phyloP scores from a whole-genome alignment of 1,140 invertebrate species.

The Bombus terrestris region DNA sequence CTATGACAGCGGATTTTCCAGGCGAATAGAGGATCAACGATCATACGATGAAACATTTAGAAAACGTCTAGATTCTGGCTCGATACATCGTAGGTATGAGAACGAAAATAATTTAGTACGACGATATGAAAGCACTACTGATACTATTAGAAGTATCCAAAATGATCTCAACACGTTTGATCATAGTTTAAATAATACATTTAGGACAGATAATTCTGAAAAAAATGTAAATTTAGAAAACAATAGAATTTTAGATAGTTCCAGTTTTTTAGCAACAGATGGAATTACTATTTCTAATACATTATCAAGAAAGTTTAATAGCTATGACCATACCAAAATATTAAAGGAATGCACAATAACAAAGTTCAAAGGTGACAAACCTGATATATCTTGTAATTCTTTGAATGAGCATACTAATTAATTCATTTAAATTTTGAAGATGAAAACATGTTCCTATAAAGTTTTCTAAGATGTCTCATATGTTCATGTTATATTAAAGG shows the following conservation, averaged over 20 bases:
- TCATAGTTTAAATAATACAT: slow-evolving; percentile 75
- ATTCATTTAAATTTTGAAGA: slow-evolving; percentile 52
- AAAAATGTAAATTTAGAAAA: slow-evolving; percentile 76
- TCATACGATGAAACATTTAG: slow-evolving; percentile 71
- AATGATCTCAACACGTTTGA: slow-evolving; percentile 79
- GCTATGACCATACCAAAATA: slow-evolving; percentile 75
- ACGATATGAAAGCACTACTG: slow-evolving; percentile 72
- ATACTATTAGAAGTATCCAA: slow-evolving; percentile 75
- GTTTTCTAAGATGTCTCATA: slow-evolving; percentile 23
- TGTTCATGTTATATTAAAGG: slow-evolving; percentile 26
- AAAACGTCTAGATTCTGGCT: slow-evolving; percentile 74
- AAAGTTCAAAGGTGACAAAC: slow-evolving; percentile 70
- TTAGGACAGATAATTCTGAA: slow-evolving; percentile 76
- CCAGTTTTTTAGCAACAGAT: slow-evolving; percentile 65
- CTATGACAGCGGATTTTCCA: slow-evolving; percentile 66
- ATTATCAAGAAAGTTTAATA: slow-evolving; percentile 73
- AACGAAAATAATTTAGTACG: slow-evolving; percentile 75
- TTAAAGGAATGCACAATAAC: slow-evolving; percentile 72
- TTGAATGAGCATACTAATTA: slow-evolving; percentile 74
- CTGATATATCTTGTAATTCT: slow-evolving; percentile 75
- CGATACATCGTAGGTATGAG: slow-evolving; percentile 76
- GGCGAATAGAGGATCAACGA: slow-evolving; percentile 72
- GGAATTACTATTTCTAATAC: slow-evolving; percentile 72
- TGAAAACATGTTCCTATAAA: slow-evolving; percentile 56
- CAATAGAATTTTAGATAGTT: slow-evolving; percentile 62